Base-by-base conservation (phyloP, 1,140 invertebrate genomes). In the Heliothis virescens region DNA sequence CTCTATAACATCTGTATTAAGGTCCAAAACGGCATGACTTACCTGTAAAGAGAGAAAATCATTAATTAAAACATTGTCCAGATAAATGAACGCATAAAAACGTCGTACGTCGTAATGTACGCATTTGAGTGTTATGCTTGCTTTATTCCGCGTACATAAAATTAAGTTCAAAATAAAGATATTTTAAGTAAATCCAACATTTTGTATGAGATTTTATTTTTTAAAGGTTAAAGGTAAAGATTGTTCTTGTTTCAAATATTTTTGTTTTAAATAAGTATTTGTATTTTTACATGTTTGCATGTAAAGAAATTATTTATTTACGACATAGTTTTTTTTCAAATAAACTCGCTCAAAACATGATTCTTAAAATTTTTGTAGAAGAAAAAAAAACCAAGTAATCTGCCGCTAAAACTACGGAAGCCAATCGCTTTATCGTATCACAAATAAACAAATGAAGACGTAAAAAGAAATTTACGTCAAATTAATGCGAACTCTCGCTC, bases 1-100 rank as follows among this genome's bases (percentile, higher is more conserved):
- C 13, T 16, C 21, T 7, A 34, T 72, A 77, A 75, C 71, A 69
- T 59, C 77, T 69, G 48, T 71, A 62, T 76, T 75, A 41, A 81
- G 16, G 41, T 60, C 79, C 26, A 79, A 81, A 81, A 48, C 69
- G 60, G 79, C 73, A 71, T 60, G 80, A 85, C 89, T 85, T 88
- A 91, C 90, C 90, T 90, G 90, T 84, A 90, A 90, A 86, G 69
- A 85, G 85, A 89, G 85, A 87, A 79, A 69, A 55, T 80, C 48
- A 83, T 89, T 88, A 87, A 87, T 89, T 87, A 88, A 87, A 87
- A 78, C 53, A 26, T 57, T 78, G 29, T 52, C 48, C n/a, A 11
- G 13, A 7, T 67, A 65, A 65, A 77, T 77, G 79, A 74, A 73
- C 67, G 21, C 12, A 86, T 89, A 84, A 84, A 87, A 86, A 86